Percentiles rank a stretch among this genome's conserved stretches.
Evolutionary conservation across 2,888 invertebrate species (phyloP).

Genomic region (Cephus nigrinus): DNA sequence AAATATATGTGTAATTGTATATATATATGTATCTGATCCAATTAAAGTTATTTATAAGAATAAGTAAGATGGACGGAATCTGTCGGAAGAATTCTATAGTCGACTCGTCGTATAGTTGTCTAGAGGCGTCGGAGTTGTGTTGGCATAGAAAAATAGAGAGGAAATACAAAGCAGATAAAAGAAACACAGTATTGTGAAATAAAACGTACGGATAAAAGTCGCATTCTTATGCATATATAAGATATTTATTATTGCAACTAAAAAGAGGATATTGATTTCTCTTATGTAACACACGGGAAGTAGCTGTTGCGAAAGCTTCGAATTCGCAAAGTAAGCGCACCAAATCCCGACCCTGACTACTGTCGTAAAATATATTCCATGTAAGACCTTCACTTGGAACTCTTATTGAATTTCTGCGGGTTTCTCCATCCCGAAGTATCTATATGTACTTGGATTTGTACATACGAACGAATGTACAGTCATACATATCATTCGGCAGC

Average conservation of each 20-base stretch:
- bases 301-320: background rate
- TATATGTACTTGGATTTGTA: too few species aligned
- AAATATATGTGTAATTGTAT: background rate
- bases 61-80: background rate
- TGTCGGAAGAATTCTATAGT: background rate
- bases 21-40: background rate
- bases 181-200: background rate
- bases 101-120: background rate
- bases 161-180: background rate
- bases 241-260: background rate
- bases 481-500: background rate
- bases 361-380: background rate
- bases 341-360: background rate
- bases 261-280: background rate
- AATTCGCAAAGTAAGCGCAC: background rate
- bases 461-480: too few species aligned
- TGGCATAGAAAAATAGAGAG: background rate
- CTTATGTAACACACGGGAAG: background rate
- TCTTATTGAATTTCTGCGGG: background rate
- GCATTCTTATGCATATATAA: background rate
- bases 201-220: background rate
- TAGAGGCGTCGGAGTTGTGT: background rate
- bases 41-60: slow-evolving; percentile 6
- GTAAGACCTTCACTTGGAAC: background rate
- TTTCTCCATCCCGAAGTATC: background rate